Base-by-base conservation (phyloP, 2,797 vertebrate genomes). In the Protosalanx chinensis region DNA sequence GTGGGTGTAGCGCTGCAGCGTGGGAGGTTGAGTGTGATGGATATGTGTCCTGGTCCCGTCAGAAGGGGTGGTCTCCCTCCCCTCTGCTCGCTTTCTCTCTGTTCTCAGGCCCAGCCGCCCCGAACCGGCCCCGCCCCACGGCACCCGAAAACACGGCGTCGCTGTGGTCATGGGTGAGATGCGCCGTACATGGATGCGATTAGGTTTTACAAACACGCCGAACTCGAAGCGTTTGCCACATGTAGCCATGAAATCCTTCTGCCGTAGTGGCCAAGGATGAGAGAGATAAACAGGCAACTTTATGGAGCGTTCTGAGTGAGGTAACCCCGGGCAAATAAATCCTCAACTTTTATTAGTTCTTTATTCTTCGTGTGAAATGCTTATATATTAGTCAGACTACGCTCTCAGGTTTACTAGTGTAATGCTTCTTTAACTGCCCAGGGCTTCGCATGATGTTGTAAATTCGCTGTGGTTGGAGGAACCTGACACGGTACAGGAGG, bases 151-250 rank as follows among this genome's bases (percentile, higher is more conserved):
- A 64, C 59, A 64, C 23, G 56, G 10, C 23, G 30, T 58, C 56
- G 59, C 37, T 79, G 29, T 65, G 56, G 46, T 61, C 68, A 49
- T 59, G 62, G 18, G 41, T 37, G 35, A 37, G 35, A 37, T 37
- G 5, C 35, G 76, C 82, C 70, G 37, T 65, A 75, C 76, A 76
- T 64, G 67, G 62, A 68, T 29, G 70, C 79, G 76, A 85, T 82
- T 70, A 72, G 68, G 74, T 72, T 64, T 58, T 76, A 62, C 78
- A 66, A 77, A 70, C 68, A 67, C 64, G 78, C 73, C 77, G 56
- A 58, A 30, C 70, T 61, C 79, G 78, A 88, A 70, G 76, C 68
- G 78, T 88, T 86, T 74, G 51, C 87, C 88, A 88, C 68, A 76
- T 87, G 86, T 75, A 75, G 71, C 78, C 68, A 66, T 78, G 78